Percentiles rank a stretch among this genome's conserved stretches.
These are phyloP conservation scores for Diplolepis rosae DNA, from an alignment of 2,888 invertebrate species.

Conservation along the genomic window DNA sequence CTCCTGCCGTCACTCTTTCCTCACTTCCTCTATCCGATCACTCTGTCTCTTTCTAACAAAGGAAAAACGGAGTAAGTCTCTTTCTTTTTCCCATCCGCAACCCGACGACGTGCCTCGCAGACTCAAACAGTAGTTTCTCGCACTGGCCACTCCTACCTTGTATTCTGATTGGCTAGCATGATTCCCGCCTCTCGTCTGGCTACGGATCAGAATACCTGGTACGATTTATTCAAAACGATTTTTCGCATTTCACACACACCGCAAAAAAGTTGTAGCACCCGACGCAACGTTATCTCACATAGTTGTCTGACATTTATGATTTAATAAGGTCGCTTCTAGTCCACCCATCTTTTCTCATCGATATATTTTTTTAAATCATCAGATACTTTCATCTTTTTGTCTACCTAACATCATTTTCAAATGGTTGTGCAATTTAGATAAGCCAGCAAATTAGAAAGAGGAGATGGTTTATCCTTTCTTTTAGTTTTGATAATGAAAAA, in stretches of 20 bases:
- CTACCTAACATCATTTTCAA: no score
- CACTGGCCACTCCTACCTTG: conserved; percentile 36
- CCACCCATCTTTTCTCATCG: background rate
- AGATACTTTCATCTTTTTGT: background rate
- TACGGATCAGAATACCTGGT: conserved; percentile 48
- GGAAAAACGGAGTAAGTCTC: background rate
- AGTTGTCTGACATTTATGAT: conserved; percentile 39
- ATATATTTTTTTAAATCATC: background rate
- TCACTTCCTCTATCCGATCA: conserved; percentile 34
- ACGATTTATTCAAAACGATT: conserved; percentile 58
- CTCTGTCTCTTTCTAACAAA: conserved; percentile 33
- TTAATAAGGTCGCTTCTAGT: conserved; percentile 50
- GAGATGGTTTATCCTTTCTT: no score
- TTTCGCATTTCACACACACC: conserved; percentile 58
- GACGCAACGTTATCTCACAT: conserved; percentile 25
- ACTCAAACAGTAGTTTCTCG: conserved; percentile 44
- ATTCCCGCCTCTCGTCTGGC: conserved; percentile 41
- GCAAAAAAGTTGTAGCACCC: conserved; percentile 22
- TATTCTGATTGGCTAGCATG: conserved; percentile 36
- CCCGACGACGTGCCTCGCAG: conserved; percentile 46
- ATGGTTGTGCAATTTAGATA: no score
- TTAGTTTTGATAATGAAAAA: no score
- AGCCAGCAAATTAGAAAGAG: no score
- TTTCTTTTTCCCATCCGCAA: conserved; percentile 38
- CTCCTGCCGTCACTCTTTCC: background rate